Percentiles rank a stretch among this genome's conserved stretches.
phyloP scores from a whole-genome alignment of 2,113 vertebrate genomes.

The Motacilla tschutschensis region DNA sequence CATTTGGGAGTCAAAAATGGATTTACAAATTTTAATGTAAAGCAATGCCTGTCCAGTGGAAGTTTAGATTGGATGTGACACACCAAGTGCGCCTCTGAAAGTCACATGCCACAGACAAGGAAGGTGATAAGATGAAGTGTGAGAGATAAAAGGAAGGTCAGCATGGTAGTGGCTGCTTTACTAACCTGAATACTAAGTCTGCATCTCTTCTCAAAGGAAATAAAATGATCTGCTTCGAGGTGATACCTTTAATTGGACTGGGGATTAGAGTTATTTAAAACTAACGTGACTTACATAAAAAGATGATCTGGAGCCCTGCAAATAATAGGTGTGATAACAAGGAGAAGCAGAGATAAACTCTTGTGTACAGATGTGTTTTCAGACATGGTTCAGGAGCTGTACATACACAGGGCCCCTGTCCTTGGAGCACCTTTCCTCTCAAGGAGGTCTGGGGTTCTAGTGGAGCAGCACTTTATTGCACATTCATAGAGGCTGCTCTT shows the following conservation, averaged over 20 bases:
- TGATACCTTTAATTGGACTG: constrained; percentile 47
- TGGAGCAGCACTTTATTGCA: not conserved
- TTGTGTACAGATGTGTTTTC: not conserved
- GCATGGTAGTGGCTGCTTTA: constrained; percentile 18
- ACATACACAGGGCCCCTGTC: not conserved
- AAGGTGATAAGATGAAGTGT: constrained; percentile 29
- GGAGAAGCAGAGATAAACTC: not conserved
- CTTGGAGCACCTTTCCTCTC: not conserved
- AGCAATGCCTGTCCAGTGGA: not conserved
- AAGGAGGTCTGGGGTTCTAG: not conserved
- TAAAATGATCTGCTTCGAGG: constrained; percentile 17
- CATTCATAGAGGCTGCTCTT: not conserved
- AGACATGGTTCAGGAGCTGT: not conserved
- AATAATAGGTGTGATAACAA: not conserved
- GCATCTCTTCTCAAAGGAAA: constrained; percentile 48
- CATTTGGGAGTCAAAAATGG: constrained; percentile 8
- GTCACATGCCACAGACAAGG: not conserved
- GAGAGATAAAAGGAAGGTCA: constrained; percentile 64
- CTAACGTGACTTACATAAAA: not conserved
- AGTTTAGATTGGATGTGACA: constrained; percentile 38
- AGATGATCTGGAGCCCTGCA: not conserved
- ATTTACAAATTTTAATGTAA: constrained; percentile 34
- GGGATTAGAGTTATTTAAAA: constrained; percentile 54
- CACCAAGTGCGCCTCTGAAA: constrained; percentile 20
- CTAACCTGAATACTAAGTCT: constrained; percentile 21